Base-by-base conservation (phyloP, 1,140 invertebrate species). In the Ruditapes philippinarum region DNA sequence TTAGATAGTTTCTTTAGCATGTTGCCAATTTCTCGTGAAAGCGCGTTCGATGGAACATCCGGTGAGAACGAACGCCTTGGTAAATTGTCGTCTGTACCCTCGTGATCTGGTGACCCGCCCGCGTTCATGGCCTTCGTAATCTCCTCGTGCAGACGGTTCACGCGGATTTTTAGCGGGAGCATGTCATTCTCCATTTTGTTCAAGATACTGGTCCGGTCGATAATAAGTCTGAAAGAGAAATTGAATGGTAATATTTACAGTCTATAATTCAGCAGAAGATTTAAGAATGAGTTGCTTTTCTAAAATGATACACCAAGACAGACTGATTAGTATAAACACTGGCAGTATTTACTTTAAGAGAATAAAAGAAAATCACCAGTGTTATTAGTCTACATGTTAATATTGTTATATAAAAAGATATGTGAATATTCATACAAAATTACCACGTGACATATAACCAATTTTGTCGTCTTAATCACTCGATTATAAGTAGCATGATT, bases 151-250 rank as follows among this genome's bases (percentile, higher is more conserved):
- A 89, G 36, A 31, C 87, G 62, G 36, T 89, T 89, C 33, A 89
- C 78, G 25, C 87, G 87, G 68, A 89, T 83, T 82, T 89, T 89
- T 17, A 89, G 51, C 33, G 87, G 87, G 19, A 89, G 70, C 62
- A 89, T 82, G 68, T 89, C 87, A 40, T 89, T 89, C 54, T 89
- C 87, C 87, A 89, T 89, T 73, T 89, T 89, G 33, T 76, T 89
- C 0, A 83, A 49, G 28, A 76, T 74, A 5, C 42, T 45, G 25
- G 87, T 82, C 42, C 80, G 65, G 38, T 89, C 78, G 31, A 40
- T 89, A 19, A 82, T 89, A 28, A 89, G 40, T 33, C 87, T 89
- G 65, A 25, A 68, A 86, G n/a, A n/a, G n/a, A n/a, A n/a, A n/a
- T n/a, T n/a, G n/a, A n/a, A n/a, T n/a, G n/a, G n/a, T n/a, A n/a